phyloP scores from a whole-genome alignment of 2,113 vertebrate species.

The Tupaia tana region DNA sequence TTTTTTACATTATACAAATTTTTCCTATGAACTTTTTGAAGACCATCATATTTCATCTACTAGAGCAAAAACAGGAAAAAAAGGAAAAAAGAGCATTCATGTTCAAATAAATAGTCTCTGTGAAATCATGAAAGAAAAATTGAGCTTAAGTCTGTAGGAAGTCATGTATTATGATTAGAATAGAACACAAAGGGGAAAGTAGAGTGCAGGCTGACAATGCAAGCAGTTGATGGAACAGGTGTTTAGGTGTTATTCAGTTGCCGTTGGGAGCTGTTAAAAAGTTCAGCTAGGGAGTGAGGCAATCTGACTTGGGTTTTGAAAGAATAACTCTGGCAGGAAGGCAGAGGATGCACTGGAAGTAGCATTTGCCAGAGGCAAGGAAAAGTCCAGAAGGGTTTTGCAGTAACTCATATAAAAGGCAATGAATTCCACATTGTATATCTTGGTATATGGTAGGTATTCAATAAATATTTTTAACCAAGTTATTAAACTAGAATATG shows the following conservation, averaged over 20 bases:
- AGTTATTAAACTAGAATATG: background rate
- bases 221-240: background rate
- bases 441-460: background rate
- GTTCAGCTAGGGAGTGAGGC: background rate
- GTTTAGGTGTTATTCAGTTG: background rate
- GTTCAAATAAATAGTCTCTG: background rate
- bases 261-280: background rate
- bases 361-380: background rate
- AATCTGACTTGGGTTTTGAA: conserved; percentile 10
- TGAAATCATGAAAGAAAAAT: background rate
- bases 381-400: background rate
- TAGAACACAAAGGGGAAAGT: background rate
- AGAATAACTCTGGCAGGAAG: background rate
- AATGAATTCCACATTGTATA: background rate
- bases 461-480: background rate
- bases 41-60: background rate
- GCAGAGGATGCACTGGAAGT: background rate
- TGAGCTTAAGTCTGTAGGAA: background rate
- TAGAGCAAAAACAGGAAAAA: background rate
- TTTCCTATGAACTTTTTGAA: no score
- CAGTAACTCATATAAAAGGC: background rate
- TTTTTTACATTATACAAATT: no score
- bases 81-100: background rate
- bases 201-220: background rate
- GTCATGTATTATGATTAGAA: background rate